A percentile compares a stretch with the other conserved stretches of the same genome.
Conservation (phyloP, 2,113 vertebrate species). For the Protobothrops mucrosquamatus region DNA sequence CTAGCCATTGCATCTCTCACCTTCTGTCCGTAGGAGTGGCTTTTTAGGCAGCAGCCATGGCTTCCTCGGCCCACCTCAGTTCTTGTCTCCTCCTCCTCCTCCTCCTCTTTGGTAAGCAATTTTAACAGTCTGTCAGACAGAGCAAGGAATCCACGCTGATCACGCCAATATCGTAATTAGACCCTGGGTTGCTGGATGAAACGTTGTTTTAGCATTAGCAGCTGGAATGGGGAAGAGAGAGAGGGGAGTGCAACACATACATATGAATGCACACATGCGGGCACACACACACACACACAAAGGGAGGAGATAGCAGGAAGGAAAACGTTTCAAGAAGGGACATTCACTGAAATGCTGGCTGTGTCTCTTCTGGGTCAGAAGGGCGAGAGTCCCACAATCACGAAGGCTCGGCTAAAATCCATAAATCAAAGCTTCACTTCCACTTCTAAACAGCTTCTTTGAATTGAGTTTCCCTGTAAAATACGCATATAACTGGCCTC, state of each 20-base stretch:
- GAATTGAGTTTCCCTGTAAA: not conserved
- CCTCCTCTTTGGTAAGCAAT: not conserved
- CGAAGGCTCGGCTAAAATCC: not conserved
- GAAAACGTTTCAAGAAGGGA: not conserved
- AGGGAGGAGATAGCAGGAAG: not conserved
- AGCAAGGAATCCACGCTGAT: constrained; percentile 1
- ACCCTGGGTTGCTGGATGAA: constrained; percentile 4
- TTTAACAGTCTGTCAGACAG: constrained; percentile 1
- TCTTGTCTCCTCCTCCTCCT: constrained; percentile 6
- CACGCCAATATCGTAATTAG: constrained; percentile 2
- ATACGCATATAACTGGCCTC: not conserved
- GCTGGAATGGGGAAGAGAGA: not conserved
- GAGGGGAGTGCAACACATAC: not conserved
- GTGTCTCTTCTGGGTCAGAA: not conserved
- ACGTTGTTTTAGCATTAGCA: not conserved
- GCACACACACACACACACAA: not conserved
- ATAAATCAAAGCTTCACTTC: not conserved
- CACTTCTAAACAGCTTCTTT: not conserved
- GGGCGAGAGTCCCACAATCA: not conserved
- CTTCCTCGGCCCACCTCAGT: constrained; percentile 12
- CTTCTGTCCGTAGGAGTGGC: not conserved
- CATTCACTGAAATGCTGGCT: constrained; percentile 2
- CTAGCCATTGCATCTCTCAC: constrained; percentile 6
- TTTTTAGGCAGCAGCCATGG: constrained; percentile 27
- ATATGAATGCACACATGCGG: not conserved